Evolutionary conservation across 2,888 invertebrate species (phyloP).

Genomic region (Nemurella pictetii): DNA sequence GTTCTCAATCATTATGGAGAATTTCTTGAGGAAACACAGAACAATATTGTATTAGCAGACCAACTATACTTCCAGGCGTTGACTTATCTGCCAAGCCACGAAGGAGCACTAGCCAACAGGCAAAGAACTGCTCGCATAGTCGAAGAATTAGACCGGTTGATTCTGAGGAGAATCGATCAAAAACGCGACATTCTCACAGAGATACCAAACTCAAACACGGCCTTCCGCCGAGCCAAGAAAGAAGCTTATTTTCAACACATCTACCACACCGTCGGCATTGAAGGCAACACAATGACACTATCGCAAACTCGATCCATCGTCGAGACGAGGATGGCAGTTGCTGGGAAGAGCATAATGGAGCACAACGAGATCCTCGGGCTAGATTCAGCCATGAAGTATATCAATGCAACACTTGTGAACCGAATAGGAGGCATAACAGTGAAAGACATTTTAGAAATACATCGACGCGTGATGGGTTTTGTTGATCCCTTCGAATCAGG

Average conservation of each 20-base stretch:
- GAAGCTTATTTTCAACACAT: slow-evolving; percentile 94
- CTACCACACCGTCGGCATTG: slow-evolving; percentile 95
- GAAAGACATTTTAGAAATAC: slow-evolving; percentile 89
- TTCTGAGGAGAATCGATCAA: slow-evolving; percentile 77
- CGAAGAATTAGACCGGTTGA: slow-evolving; percentile 82
- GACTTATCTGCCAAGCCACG: slow-evolving; percentile 67
- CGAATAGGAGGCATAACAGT: slow-evolving; percentile 77
- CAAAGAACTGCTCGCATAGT: slow-evolving; percentile 86
- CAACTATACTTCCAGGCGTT: slow-evolving; percentile 86
- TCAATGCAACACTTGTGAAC: slow-evolving; percentile 78
- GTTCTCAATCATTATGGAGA: slow-evolving; percentile 70
- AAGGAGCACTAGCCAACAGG: slow-evolving; percentile 74
- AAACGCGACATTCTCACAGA: slow-evolving; percentile 80
- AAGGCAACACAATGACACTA: slow-evolving; percentile 95
- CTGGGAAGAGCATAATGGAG: slow-evolving; percentile 91
- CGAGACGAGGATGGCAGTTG: slow-evolving; percentile 85
- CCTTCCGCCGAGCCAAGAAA: slow-evolving; percentile 84
- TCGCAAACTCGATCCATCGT: slow-evolving; percentile 88
- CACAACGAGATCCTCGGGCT: slow-evolving; percentile 96
- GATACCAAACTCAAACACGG: slow-evolving; percentile 78
- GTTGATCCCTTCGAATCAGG: slow-evolving; percentile 94
- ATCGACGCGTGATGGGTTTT: slow-evolving; percentile 88
- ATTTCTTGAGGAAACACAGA: slow-evolving; percentile 82
- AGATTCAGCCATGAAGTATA: slow-evolving; percentile 93
- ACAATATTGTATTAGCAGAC: slow-evolving; percentile 87